Evolutionary conservation across 2,888 invertebrate species (phyloP).

Genomic region (Diplolepis rosae): DNA sequence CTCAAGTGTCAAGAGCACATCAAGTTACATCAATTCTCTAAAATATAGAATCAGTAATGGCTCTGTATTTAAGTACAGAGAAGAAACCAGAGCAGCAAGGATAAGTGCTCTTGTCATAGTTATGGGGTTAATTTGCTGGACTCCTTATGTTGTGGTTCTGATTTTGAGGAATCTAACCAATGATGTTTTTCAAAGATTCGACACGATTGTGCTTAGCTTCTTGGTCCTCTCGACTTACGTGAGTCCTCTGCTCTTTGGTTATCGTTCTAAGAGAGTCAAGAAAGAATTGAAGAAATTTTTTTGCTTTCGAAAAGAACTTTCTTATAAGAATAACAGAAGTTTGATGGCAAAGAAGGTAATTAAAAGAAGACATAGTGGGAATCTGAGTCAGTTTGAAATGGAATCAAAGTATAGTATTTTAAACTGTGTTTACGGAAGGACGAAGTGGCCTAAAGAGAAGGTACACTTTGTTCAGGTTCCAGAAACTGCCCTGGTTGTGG

Average conservation of each 20-base stretch:
- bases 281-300: slow-evolving; percentile 76
- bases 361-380: slow-evolving; percentile 65
- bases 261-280: slow-evolving; percentile 82
- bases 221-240: slow-evolving; percentile 79
- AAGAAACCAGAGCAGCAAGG: slow-evolving; percentile 91
- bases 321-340: slow-evolving; percentile 71
- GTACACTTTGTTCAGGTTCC: slow-evolving; percentile 76
- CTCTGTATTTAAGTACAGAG: slow-evolving; percentile 87
- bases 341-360: slow-evolving; percentile 74
- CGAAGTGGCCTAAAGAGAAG: slow-evolving; percentile 69
- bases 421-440: slow-evolving; percentile 68
- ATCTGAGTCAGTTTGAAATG: slow-evolving; percentile 56
- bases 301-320: slow-evolving; percentile 69
- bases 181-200: slow-evolving; percentile 62
- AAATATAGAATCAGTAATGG: slow-evolving; percentile 89
- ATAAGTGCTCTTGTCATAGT: slow-evolving; percentile 87
- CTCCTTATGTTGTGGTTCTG: slow-evolving; percentile 74
- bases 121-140: slow-evolving; percentile 79
- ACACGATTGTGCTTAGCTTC: slow-evolving; percentile 63
- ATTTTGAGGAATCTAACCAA: slow-evolving; percentile 73
- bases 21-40: slow-evolving; percentile 83
- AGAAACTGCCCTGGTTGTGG: slow-evolving; percentile 77
- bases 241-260: slow-evolving; percentile 86
- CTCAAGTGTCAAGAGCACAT: slow-evolving; percentile 74
- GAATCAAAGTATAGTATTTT: slow-evolving; percentile 68